phyloP scores from a whole-genome alignment of 2,888 invertebrate species.

The Petrolisthes manimaculis region DNA sequence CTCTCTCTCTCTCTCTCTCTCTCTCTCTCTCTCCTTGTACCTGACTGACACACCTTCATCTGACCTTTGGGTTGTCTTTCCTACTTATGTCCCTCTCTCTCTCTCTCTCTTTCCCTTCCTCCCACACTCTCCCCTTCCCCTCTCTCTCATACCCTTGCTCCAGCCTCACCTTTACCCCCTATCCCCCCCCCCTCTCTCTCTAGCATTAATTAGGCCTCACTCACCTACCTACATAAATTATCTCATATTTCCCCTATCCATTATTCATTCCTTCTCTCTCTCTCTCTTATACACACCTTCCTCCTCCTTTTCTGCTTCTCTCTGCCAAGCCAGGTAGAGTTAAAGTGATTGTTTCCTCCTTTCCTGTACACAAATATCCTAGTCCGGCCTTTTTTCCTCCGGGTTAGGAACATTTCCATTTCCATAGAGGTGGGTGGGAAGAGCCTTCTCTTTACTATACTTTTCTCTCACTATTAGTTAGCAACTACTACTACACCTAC shows the following conservation, averaged over 20 bases:
- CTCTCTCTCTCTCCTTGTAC: background rate
- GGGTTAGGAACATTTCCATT: too few relatives aligned
- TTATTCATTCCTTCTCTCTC: background rate
- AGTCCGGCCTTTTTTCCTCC: background rate
- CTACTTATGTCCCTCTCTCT: background rate
- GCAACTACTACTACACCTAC: too few relatives aligned
- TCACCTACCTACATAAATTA: background rate
- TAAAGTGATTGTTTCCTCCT: too few relatives aligned
- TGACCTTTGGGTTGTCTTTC: background rate
- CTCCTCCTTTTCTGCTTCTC: background rate
- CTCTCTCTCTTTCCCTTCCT: background rate
- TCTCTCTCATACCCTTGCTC: background rate
- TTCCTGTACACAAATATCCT: too few relatives aligned
- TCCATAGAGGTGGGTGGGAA: too few relatives aligned
- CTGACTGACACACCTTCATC: too few relatives aligned
- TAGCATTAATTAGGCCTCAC: background rate
- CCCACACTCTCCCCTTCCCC: background rate
- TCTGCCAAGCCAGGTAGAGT: too few relatives aligned
- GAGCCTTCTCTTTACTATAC: too few relatives aligned
- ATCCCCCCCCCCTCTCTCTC: background rate
- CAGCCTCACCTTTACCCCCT: background rate
- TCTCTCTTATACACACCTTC: background rate
- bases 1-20: background rate
- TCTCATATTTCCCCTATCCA: background rate
- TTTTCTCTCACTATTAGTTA: too few relatives aligned